These are phyloP conservation scores for Pipistrellus pygmaeus DNA, from an alignment of 2,797 vertebrate species.

Conservation along the genomic window DNA sequence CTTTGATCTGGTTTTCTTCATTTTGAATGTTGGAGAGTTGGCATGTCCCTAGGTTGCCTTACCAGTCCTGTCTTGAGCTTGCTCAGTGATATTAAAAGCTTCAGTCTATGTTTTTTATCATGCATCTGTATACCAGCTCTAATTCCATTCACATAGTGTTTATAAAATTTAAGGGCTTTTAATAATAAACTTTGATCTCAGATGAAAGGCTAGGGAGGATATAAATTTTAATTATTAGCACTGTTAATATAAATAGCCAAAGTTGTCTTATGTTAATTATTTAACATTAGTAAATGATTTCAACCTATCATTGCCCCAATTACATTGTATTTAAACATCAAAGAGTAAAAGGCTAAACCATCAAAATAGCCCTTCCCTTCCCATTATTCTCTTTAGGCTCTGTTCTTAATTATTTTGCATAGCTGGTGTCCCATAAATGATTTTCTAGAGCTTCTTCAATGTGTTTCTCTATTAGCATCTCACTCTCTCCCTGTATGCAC, in stretches of 20 bases:
- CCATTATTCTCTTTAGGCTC: constrained; percentile 58
- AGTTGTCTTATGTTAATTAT: constrained; percentile 75
- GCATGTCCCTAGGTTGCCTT: not conserved
- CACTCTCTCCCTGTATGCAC: not conserved
- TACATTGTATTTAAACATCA: constrained; percentile 75
- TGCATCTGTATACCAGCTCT: constrained; percentile 34
- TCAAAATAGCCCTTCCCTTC: constrained; percentile 53
- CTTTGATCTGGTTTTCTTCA: constrained; percentile 58
- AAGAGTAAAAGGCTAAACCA: constrained; percentile 65
- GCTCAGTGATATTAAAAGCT: constrained; percentile 31
- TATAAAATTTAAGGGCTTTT: constrained; percentile 77
- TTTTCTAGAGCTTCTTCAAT: not conserved
- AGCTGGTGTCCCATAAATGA: constrained; percentile 9
- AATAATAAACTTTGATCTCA: constrained; percentile 82
- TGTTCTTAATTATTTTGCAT: constrained; percentile 61
- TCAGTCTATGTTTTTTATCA: constrained; percentile 29
- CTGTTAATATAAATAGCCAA: constrained; percentile 71
- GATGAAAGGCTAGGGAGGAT: constrained; percentile 77
- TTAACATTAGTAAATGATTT: constrained; percentile 77
- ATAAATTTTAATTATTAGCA: constrained; percentile 77
- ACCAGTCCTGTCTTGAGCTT: constrained; percentile 55
- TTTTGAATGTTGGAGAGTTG: constrained; percentile 7
- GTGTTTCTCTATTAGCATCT: not conserved
- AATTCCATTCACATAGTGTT: constrained; percentile 65
- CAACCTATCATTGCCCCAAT: constrained; percentile 57